phyloP scores from a whole-genome alignment of 2,113 vertebrate species.

The Monarcha castaneiventris region DNA sequence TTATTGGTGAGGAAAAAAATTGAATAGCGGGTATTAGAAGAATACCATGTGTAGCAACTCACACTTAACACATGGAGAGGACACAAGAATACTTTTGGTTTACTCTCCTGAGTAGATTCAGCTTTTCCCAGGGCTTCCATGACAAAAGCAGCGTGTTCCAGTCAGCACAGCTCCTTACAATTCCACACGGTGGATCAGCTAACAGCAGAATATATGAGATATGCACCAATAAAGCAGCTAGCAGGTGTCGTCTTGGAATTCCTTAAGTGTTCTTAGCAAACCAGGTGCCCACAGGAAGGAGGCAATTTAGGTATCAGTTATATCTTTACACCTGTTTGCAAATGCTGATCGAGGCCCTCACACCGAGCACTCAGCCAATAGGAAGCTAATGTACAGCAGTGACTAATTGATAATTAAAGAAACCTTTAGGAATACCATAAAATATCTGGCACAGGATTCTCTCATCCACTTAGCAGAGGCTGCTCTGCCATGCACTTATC shows the following conservation, averaged over 20 bases:
- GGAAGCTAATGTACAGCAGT: slow-evolving; percentile 7
- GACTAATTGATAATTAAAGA: slow-evolving; percentile 51
- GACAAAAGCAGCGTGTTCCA: not conserved
- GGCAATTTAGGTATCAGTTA: slow-evolving; percentile 49
- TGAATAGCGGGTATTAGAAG: not conserved
- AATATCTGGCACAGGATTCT: slow-evolving; percentile 13
- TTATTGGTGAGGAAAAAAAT: not conserved
- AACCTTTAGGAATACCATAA: slow-evolving; percentile 44
- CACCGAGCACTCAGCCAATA: slow-evolving; percentile 12
- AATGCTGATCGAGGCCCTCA: slow-evolving; percentile 28
- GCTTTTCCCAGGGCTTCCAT: not conserved
- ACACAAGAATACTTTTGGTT: not conserved
- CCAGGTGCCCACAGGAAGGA: slow-evolving; percentile 54
- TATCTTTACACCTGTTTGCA: slow-evolving; percentile 57
- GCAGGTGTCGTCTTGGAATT: slow-evolving; percentile 46
- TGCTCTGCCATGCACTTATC: slow-evolving; percentile 3
- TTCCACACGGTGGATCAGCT: not conserved
- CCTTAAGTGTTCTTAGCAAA: slow-evolving; percentile 56
- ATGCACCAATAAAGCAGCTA: slow-evolving; percentile 41
- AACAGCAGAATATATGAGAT: not conserved
- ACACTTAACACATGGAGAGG: accelerated
- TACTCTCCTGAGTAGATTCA: not conserved
- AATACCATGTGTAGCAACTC: not conserved
- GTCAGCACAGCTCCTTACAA: not conserved
- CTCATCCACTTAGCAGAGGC: slow-evolving; percentile 3